Evolutionary conservation across 2,888 invertebrate genomes (phyloP), one percentile per base, ranked within the genome.

Genomic region (Cryptosula pallasiana): DNA sequence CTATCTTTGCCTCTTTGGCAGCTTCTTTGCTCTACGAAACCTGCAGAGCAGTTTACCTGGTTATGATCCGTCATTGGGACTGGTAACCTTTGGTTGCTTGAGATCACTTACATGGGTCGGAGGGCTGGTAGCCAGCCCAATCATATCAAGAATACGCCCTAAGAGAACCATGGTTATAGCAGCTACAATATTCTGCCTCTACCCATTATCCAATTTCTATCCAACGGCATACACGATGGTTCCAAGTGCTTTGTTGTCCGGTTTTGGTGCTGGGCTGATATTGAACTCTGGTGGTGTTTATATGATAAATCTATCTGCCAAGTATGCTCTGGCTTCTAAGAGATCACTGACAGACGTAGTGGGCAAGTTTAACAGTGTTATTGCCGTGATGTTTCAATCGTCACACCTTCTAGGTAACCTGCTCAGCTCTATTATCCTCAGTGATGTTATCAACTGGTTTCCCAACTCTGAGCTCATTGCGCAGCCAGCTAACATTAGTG

Each of bases 391-490:
- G 2, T 70, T 54, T 29, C 70, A 23, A 27, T 70, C 23, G 9
- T 70, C 70, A 5, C n/a, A 70, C 45, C 23, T 70, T 9, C 2
- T 70, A 3, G 70, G 70, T n/a, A 70, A 70, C 25, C 25, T 36
- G 5, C 16, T 70, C 13, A 25, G 25, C 27, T 25, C 63, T 9
- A 9, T 63, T 16, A 3, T 63, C 13, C 63, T 63, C 32, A 32
- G 63, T 3, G 63, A 63, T 63, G n/a, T n/a, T n/a, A n/a, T n/a
- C n/a, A n/a, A n/a, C n/a, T n/a, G n/a, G n/a, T n/a, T n/a, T n/a
- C n/a, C n/a, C n/a, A n/a, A n/a, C n/a, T n/a, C n/a, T n/a, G n/a
- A n/a, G n/a, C n/a, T n/a, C n/a, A n/a, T n/a, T n/a, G n/a, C n/a
- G n/a, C n/a, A n/a, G n/a, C n/a, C n/a, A n/a, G n/a, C n/a, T n/a